A percentile compares a stretch with the other conserved stretches of the same genome.
Conservation (phyloP, 2,888 invertebrate genomes). For the Pseudanteris insignis region DNA sequence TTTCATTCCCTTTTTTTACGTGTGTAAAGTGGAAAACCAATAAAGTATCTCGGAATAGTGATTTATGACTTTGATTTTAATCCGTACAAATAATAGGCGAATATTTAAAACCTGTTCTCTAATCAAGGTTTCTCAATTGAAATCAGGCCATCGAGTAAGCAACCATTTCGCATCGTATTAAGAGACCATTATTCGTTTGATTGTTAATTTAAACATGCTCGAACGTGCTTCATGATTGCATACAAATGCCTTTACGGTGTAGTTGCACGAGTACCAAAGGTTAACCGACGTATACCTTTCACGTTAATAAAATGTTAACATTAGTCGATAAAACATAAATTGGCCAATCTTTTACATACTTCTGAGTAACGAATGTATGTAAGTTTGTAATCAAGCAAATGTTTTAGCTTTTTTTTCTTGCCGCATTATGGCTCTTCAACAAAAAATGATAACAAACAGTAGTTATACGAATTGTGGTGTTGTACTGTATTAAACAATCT, state of each 20-base stretch:
- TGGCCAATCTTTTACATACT: conserved; percentile 17
- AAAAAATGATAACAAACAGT: too few relatives aligned
- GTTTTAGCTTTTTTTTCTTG: too few relatives aligned
- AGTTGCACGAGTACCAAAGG: conserved; percentile 28
- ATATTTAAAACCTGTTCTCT: conserved; percentile 37
- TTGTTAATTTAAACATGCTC: conserved; percentile 36
- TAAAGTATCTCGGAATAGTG: conserved; percentile 33
- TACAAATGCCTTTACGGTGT: conserved; percentile 40
- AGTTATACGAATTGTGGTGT: conserved; percentile 22
- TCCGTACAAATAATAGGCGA: conserved; percentile 40
- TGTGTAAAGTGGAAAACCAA: too few relatives aligned
- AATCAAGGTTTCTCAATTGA: conserved; percentile 34
- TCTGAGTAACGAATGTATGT: too few relatives aligned
- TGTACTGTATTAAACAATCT: conserved; percentile 23
- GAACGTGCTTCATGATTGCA: conserved; percentile 41
- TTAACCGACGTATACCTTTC: conserved; percentile 27
- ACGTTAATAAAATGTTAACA: conserved; percentile 15
- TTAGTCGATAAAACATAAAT: conserved; percentile 21
- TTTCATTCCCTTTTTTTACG: too few relatives aligned
- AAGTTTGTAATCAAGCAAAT: conserved; percentile 14
- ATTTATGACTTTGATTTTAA: conserved; percentile 42
- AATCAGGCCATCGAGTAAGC: conserved; percentile 39
- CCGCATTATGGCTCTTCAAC: too few relatives aligned
- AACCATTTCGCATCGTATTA: conserved; percentile 37
- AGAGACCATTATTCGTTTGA: conserved; percentile 26